phyloP scores from a whole-genome alignment of 1,140 invertebrate species.

The Conus ventricosus region DNA sequence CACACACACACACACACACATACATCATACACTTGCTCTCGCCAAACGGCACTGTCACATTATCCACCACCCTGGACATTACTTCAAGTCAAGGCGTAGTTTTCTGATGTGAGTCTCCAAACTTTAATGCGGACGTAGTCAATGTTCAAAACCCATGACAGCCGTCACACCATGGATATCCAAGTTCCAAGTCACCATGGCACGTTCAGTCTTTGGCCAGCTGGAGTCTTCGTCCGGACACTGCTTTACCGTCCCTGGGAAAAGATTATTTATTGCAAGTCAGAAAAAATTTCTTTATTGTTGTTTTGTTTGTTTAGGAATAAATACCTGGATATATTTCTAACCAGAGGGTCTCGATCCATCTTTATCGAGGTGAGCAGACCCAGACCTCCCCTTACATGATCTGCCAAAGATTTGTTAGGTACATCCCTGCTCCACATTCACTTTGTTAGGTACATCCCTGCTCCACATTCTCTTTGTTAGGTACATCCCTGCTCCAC shows the following conservation, averaged over 20 bases:
- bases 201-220: constrained; percentile 84
- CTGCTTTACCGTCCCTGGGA: not conserved
- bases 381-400: too few relatives aligned
- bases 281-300: not conserved
- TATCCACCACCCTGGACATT: constrained; percentile 44
- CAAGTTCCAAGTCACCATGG: constrained; percentile 96
- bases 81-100: constrained; percentile 71
- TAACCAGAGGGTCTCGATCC: too few relatives aligned
- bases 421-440: too few relatives aligned
- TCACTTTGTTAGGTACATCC: too few relatives aligned
- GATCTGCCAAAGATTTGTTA: too few relatives aligned
- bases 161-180: constrained; percentile 91
- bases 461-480: too few relatives aligned
- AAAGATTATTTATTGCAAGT: not conserved
- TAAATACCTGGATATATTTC: too few relatives aligned
- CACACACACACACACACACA: not conserved
- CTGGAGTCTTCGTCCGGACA: constrained; percentile 19
- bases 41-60: not conserved
- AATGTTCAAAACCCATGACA: constrained; percentile 73
- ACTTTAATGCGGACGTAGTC: constrained; percentile 89
- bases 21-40: not conserved
- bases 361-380: too few relatives aligned
- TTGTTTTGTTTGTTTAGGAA: too few relatives aligned
- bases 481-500: too few relatives aligned
- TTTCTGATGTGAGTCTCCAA: constrained; percentile 84